Evolutionary conservation across 2,888 invertebrate genomes (phyloP).

Genomic region (Drosophila aldrichi): DNA sequence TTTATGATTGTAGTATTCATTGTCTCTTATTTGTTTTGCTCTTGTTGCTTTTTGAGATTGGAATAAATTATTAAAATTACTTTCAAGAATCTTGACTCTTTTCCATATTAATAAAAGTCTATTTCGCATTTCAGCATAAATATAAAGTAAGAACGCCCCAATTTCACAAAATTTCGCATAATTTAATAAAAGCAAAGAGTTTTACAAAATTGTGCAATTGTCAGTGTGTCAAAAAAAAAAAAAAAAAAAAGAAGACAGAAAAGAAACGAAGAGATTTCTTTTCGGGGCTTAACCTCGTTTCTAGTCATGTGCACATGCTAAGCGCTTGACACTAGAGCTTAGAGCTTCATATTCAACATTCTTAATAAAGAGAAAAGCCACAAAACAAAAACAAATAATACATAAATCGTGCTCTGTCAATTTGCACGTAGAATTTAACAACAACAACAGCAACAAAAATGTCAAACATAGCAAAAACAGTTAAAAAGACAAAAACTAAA

Average conservation of each 20-base stretch:
- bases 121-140: not conserved
- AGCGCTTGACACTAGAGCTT: slow-evolving; percentile 18
- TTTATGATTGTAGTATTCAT: not conserved
- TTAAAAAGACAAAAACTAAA: slow-evolving; percentile 24
- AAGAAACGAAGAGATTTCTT: slow-evolving; percentile 19
- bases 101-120: not conserved
- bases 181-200: slow-evolving; percentile 61
- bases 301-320: slow-evolving; percentile 53
- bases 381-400: slow-evolving; percentile 18
- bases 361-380: slow-evolving; percentile 40
- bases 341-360: slow-evolving; percentile 8
- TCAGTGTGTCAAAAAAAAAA: slow-evolving; percentile 23
- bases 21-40: not conserved
- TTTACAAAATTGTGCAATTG: slow-evolving; percentile 55
- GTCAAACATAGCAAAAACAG: slow-evolving; percentile 15
- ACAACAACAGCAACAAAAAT: slow-evolving; percentile 29
- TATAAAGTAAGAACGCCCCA: slow-evolving; percentile 22
- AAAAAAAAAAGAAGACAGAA: not conserved
- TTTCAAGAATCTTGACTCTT: not conserved
- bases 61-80: slow-evolving; percentile 4
- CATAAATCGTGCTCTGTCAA: slow-evolving; percentile 62
- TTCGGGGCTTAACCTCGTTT: slow-evolving; percentile 62
- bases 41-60: not conserved
- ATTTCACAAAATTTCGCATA: slow-evolving; percentile 17
- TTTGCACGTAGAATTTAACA: slow-evolving; percentile 58